These are phyloP conservation scores for Morinoia aosen DNA, from an alignment of 2,888 invertebrate species.

Conservation along the genomic window DNA sequence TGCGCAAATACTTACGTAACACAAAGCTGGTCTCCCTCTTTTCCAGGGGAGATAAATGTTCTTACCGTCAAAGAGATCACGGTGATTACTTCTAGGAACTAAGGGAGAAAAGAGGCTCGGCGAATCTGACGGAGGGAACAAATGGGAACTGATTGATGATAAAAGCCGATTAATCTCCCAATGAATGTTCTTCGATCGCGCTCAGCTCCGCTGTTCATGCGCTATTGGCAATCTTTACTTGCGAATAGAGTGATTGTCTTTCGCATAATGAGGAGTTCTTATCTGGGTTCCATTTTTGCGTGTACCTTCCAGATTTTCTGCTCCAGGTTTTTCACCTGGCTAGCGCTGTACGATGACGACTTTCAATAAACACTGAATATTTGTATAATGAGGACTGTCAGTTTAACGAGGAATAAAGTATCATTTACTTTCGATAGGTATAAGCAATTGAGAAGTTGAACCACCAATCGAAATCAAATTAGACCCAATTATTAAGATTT, in stretches of 20 bases:
- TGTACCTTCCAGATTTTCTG: background rate
- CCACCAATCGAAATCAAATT: background rate
- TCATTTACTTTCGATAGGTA: background rate
- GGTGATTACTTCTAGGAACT: background rate
- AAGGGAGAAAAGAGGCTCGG: slow-evolving; percentile 5
- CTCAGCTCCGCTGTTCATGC: background rate
- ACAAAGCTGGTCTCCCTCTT: background rate
- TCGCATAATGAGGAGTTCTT: background rate
- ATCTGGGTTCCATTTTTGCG: background rate
- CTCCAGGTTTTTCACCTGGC: background rate
- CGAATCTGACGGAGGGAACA: background rate
- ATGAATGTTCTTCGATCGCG: slow-evolving; percentile 15
- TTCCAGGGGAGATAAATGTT: background rate
- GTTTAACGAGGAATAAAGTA: background rate
- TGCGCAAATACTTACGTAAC: background rate
- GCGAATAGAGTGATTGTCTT: background rate
- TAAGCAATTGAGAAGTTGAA: background rate
- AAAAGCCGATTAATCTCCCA: slow-evolving; percentile 8
- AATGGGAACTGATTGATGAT: slow-evolving; percentile 34
- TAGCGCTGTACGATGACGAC: background rate
- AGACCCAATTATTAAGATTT: background rate
- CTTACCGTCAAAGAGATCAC: background rate
- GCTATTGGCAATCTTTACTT: background rate
- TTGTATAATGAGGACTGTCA: too few species aligned
- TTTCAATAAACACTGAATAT: background rate